Percentiles rank a stretch among this genome's conserved stretches.
These are phyloP conservation scores for Caenorhabditis zanzibari DNA, from an alignment of 2,888 invertebrate genomes.

Conservation along the genomic window DNA sequence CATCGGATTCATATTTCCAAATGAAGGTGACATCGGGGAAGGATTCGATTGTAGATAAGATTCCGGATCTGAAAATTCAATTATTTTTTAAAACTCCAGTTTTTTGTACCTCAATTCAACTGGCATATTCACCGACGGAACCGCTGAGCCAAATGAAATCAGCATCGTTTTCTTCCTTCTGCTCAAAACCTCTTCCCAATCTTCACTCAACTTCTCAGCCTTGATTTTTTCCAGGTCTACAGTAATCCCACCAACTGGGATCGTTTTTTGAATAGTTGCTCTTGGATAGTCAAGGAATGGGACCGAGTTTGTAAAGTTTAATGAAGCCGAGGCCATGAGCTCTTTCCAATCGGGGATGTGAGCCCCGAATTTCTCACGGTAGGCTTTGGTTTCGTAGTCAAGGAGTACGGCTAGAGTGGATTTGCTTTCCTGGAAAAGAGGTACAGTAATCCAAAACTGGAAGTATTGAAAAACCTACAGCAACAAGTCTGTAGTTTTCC, in stretches of 20 bases:
- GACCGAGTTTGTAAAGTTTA: constrained; percentile 45
- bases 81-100: background rate
- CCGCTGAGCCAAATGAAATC: constrained; percentile 49
- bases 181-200: background rate
- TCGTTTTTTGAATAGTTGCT: constrained; percentile 43
- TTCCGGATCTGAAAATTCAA: background rate
- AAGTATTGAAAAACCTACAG: background rate
- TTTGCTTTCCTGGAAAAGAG: background rate
- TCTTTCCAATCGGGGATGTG: constrained; percentile 43
- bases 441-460: background rate
- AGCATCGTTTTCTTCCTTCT: constrained; percentile 8
- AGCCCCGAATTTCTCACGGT: constrained; percentile 11
- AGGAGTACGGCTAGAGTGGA: background rate
- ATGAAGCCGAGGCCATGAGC: constrained; percentile 29
- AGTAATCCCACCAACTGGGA: constrained; percentile 58
- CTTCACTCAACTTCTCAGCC: constrained; percentile 14
- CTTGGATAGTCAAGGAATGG: constrained; percentile 67
- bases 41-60: constrained; percentile 21
- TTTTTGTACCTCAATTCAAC: constrained; percentile 16
- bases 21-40: constrained; percentile 59
- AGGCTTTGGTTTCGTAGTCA: constrained; percentile 26
- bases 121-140: constrained; percentile 34
- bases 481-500: constrained; percentile 33
- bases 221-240: constrained; percentile 44
- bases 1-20: constrained; percentile 62